Conservation (phyloP, 2,888 invertebrate species). For the Mycalesis mineus region DNA sequence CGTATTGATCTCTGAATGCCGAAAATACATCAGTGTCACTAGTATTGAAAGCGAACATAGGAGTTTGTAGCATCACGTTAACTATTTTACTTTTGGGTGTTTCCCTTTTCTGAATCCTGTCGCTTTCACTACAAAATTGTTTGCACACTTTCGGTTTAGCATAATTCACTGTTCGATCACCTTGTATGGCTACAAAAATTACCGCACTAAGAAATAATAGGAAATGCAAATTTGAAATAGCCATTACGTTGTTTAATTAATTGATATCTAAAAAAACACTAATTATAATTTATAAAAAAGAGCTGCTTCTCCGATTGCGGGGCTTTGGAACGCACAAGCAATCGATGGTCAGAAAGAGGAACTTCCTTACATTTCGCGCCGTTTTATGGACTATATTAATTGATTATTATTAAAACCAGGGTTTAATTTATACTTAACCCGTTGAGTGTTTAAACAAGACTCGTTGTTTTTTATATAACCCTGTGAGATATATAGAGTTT, state of each 20-base stretch:
- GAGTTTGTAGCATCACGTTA: constrained; percentile 54
- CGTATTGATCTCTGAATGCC: constrained; percentile 53
- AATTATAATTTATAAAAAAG: too few species aligned
- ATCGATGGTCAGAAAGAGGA: too few species aligned
- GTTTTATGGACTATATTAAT: too few species aligned
- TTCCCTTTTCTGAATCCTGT: constrained; percentile 34
- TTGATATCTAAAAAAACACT: too few species aligned
- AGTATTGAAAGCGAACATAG: constrained; percentile 42
- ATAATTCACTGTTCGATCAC: constrained; percentile 40
- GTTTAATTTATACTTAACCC: neutral
- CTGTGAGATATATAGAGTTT: neutral
- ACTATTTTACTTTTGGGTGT: constrained; percentile 46
- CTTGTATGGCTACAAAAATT: constrained; percentile 23
- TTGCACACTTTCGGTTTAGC: constrained; percentile 40
- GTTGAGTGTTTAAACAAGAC: neutral
- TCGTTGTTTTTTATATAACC: neutral
- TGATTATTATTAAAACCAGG: neutral
- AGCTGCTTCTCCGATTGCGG: too few species aligned
- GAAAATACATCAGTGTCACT: constrained; percentile 49
- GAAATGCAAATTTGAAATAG: neutral
- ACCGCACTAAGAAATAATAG: constrained; percentile 3
- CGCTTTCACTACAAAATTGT: constrained; percentile 35
- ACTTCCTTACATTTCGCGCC: too few species aligned
- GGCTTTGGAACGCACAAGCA: too few species aligned
- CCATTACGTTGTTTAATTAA: neutral